Conservation (phyloP, 2,113 vertebrate species). For the Ochotona curzoniae region DNA sequence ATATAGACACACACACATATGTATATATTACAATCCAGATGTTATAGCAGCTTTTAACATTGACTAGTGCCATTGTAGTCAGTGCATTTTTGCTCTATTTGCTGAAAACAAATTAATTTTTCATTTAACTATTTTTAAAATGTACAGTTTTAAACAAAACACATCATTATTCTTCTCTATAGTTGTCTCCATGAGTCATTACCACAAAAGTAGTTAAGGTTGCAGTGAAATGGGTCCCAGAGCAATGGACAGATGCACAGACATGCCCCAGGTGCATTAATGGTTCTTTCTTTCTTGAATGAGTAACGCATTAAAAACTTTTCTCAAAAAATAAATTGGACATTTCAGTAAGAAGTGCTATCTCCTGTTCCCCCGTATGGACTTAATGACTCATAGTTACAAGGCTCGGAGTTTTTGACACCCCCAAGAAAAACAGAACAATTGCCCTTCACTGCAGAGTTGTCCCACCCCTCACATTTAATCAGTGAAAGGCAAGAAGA, state of each 20-base stretch:
- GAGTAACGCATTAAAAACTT: conserved; percentile 76
- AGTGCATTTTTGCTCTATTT: background rate
- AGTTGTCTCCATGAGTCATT: background rate
- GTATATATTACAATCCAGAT: background rate
- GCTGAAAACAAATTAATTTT: conserved; percentile 8
- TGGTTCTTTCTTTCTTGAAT: conserved; percentile 67
- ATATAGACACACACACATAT: background rate
- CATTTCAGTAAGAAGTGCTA: conserved; percentile 79
- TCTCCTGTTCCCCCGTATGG: conserved; percentile 40
- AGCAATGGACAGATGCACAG: conserved; percentile 52
- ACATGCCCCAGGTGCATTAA: conserved; percentile 63
- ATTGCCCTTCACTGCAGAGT: conserved; percentile 60
- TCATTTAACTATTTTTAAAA: conserved; percentile 41
- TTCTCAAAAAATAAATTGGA: conserved; percentile 78
- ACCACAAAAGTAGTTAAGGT: background rate
- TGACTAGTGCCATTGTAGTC: background rate
- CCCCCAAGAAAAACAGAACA: conserved; percentile 69
- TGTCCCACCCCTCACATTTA: conserved; percentile 22
- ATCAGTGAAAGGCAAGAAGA: conserved; percentile 50
- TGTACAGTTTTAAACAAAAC: conserved; percentile 26
- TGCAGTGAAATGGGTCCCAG: background rate
- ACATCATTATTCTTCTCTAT: background rate
- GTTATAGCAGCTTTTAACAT: background rate
- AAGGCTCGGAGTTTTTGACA: conserved; percentile 68
- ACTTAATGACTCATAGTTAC: conserved; percentile 68